Evolutionary conservation across 1,140 invertebrate genomes (phyloP).

Genomic region (Drosophila teissieri): DNA sequence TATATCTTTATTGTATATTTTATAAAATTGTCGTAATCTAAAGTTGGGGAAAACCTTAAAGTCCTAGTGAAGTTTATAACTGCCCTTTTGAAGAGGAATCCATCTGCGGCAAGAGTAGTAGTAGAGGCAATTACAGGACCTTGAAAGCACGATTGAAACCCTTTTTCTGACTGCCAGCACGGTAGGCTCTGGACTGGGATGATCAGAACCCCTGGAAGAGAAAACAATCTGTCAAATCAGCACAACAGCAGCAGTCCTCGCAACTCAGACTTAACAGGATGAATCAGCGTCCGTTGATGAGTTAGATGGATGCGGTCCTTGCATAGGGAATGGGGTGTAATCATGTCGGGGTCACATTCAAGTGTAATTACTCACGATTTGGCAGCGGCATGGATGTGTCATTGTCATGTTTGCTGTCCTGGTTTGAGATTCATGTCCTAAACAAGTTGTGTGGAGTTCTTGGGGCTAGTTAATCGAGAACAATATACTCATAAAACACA

Average conservation of each 20-base stretch:
- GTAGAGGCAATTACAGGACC: not conserved
- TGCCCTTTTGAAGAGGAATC: not conserved
- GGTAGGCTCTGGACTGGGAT: not conserved
- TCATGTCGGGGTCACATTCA: slow-evolving; percentile 57
- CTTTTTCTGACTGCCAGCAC: slow-evolving; percentile 22
- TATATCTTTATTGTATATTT: no score
- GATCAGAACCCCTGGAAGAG: not conserved
- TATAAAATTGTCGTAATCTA: no score
- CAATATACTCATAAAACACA: not conserved
- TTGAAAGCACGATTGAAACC: slow-evolving; percentile 2
- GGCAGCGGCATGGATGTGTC: slow-evolving; percentile 31
- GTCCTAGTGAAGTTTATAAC: no score
- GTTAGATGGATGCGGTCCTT: slow-evolving; percentile 23
- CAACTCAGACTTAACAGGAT: slow-evolving; percentile 41
- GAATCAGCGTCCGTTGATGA: slow-evolving; percentile 47
- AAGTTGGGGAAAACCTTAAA: no score
- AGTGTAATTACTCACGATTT: slow-evolving; percentile 60
- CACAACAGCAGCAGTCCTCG: slow-evolving; percentile 46
- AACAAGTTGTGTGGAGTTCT: slow-evolving; percentile 15
- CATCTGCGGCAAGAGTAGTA: not conserved
- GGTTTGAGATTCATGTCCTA: slow-evolving; percentile 9
- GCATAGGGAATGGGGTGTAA: slow-evolving; percentile 17
- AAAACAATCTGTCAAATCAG: slow-evolving; percentile 69
- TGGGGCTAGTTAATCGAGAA: slow-evolving; percentile 7
- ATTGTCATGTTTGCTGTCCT: slow-evolving; percentile 23